phyloP scores from a whole-genome alignment of 37 sponge, comb jelly and placozoan genomes.

The Geodia barretti region DNA sequence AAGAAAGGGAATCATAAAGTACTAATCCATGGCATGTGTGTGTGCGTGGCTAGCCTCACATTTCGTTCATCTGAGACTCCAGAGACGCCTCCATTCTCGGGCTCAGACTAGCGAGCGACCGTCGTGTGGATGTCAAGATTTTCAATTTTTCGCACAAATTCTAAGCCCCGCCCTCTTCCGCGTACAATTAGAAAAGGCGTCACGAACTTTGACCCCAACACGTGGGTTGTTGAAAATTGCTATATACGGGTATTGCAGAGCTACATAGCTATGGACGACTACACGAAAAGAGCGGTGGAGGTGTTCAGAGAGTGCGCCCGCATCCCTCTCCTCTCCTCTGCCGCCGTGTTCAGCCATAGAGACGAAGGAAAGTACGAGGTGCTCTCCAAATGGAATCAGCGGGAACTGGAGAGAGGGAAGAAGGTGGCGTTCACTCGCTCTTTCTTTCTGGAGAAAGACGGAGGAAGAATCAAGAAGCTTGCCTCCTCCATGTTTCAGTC shows the following conservation, averaged over 20 bases:
- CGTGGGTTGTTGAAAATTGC: too few species aligned
- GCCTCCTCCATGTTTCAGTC: slow-evolving; percentile 27
- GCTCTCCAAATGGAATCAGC: slow-evolving; percentile 59
- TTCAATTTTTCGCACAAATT: too few species aligned
- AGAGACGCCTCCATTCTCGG: slow-evolving; percentile 71
- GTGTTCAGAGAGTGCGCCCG: too few species aligned
- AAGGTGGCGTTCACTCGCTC: slow-evolving; percentile 44
- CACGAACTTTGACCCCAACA: too few species aligned
- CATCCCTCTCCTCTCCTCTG: too few species aligned
- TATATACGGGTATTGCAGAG: too few species aligned
- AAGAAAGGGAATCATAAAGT: not conserved
- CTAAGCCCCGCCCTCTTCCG: too few species aligned
- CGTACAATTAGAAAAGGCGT: too few species aligned
- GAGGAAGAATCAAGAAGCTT: not conserved
- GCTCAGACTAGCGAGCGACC: too few species aligned
- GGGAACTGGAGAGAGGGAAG: slow-evolving; percentile 68
- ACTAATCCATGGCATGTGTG: not conserved
- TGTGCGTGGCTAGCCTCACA: slow-evolving; percentile 37
- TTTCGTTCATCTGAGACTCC: slow-evolving; percentile 66
- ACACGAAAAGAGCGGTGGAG: too few species aligned
- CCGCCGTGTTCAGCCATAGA: slow-evolving; percentile 1
- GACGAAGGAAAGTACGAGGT: too few species aligned
- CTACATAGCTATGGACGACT: not conserved
- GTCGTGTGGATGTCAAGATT: too few species aligned
- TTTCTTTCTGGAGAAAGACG: slow-evolving; percentile 20